Evolutionary conservation across 2,113 vertebrate species (phyloP).

Genomic region (Cebidichthys violaceus): DNA sequence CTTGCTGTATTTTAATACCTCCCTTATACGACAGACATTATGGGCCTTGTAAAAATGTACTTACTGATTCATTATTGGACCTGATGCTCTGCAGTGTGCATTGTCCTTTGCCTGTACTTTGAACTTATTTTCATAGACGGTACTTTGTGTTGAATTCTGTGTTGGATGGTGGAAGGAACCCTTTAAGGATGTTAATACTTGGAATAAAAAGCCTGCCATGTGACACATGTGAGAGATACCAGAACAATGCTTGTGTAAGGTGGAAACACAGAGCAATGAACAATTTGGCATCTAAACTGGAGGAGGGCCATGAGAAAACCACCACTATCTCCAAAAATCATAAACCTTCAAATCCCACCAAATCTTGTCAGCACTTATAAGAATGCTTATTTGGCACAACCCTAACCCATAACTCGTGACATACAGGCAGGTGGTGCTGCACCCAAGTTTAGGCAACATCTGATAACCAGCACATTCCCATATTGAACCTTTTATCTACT

Average conservation of each 20-base stretch:
- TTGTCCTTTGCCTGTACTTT: not conserved
- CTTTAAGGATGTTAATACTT: not conserved
- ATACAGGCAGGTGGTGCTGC: not conserved
- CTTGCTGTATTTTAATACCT: not conserved
- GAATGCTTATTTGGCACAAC: not conserved
- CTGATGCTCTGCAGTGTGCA: not conserved
- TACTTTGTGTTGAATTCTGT: not conserved
- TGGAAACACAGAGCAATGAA: not conserved
- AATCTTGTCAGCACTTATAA: not conserved
- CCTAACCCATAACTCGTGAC: not conserved
- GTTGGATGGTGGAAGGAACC: not conserved
- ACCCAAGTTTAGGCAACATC: not conserved
- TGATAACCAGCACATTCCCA: constrained; percentile 16
- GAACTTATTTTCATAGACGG: not conserved
- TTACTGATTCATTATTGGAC: not conserved
- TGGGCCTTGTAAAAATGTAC: not conserved
- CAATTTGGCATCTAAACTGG: not conserved
- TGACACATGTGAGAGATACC: not conserved
- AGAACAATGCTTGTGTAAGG: not conserved
- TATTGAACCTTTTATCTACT: constrained; percentile 1
- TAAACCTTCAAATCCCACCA: not conserved
- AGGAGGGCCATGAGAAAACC: not conserved
- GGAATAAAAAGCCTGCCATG: not conserved
- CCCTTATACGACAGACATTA: not conserved
- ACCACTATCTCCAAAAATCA: not conserved